Evolutionary conservation across 1,140 invertebrate genomes (phyloP), one percentile per base, ranked within the genome.

Genomic region (Pinna nobilis): DNA sequence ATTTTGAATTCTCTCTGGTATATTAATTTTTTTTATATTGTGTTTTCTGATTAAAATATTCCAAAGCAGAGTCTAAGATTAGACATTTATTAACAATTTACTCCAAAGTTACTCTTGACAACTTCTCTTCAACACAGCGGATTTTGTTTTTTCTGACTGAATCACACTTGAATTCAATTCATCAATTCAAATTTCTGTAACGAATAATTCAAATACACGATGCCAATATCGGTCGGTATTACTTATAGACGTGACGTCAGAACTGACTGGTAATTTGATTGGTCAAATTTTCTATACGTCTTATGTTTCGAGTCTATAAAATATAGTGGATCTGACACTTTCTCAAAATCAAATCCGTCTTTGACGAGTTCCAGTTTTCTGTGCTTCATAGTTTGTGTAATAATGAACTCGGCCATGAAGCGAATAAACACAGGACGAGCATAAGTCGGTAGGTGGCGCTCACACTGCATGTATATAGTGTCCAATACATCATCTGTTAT

Each of bases 351-450:
- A 85, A 95, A 97, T 9, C 95, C 96, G 87, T 98, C 95, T 82
- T 95, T 94, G 86, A 97, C 95, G n/a, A 98, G 92, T 9, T 81
- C 73, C 39, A 76, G 47, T 71, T 86, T 86, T 60, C 79, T 67
- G 41, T 82, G 82, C 69, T 86, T 86, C 57, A 80, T 77, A 6
- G 85, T 86, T 44, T 75, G 73, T 15, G 85, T 86, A 0, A 86
- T 47, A 28, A 74, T 69, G 49, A 80, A 68, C 60, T 79, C 75
- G 3, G 69, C 50, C 32, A 82, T 79, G 41, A 97, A 92, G 75
- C 97, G 90, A 55, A 97, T 86, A 88, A 97, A 97, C 67, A 96
- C 91, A 1, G 97, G 97, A 53, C 94, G 89, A 0, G 97, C 96
- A 86, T 97, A 98, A 1, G 91, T 86, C 1, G 96, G 96, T 50